Base-by-base conservation (phyloP, 2,888 invertebrate species). In the Celastrina argiolus region DNA sequence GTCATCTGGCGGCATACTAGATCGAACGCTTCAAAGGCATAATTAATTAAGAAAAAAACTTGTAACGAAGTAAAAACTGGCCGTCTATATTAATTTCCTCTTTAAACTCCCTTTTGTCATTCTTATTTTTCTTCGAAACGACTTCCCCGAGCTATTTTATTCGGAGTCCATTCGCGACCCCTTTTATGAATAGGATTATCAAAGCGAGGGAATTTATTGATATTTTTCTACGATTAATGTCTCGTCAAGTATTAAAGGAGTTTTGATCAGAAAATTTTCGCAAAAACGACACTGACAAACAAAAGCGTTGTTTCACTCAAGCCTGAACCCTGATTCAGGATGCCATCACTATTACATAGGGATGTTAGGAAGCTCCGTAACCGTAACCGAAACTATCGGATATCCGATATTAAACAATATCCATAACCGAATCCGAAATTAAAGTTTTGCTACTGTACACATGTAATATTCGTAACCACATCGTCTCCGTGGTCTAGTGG, bases 1-100 rank as follows among this genome's bases (percentile, higher is more conserved):
- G 22, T 26, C 51, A 51, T 51, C 51, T 0, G 67, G 65, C 65
- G 68, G 56, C 61, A 66, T 64, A 70, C 68, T 65, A 71, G 71
- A 65, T 69, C 69, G 66, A 70, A 71, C 66, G 72, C 69, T 71
- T 71, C 67, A 69, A 70, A 72, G 69, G 72, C 72, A 72, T 74
- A 71, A 72, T 73, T 77, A 79, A 77, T 78, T 76, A 76, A 76
- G 73, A 75, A 73, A 51, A 36, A 51, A 75, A 76, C 73, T 74
- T 74, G 70, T 73, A 70, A 73, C 68, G 70, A 68, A 67, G 69
- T 67, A 71, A 71, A 72, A 74, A 72, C 72, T 73, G 74, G 75
- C 79, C 74, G 76, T 78, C 78, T 70, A 82, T 81, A 84, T 85
- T 84, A 85, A 84, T 86, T 83, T 78, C 41, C 31, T 65, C 14